A percentile compares a stretch with the other conserved stretches of the same genome.
phyloP scores from a whole-genome alignment of 2,113 vertebrate genomes.

The Phainopepla nitens region DNA sequence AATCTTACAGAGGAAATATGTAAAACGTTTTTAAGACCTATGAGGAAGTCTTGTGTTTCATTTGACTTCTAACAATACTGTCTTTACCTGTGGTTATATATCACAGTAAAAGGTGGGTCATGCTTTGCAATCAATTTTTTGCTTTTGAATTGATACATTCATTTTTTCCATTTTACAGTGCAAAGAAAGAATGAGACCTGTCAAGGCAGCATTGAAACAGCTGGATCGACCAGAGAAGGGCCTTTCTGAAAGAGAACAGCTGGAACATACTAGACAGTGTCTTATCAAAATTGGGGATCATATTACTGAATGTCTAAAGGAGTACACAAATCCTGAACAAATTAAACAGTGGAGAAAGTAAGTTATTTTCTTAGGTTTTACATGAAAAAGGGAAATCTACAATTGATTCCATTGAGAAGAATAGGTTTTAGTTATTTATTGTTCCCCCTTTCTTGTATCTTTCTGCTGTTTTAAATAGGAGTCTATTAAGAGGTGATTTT shows the following conservation, averaged over 20 bases:
- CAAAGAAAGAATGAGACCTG: slow-evolving; percentile 97
- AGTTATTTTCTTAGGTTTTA: slow-evolving; percentile 3
- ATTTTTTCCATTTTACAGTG: slow-evolving; percentile 75
- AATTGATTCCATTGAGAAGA: background rate
- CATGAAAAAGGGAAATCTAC: background rate
- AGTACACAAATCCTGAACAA: slow-evolving; percentile 92
- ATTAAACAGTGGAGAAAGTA: slow-evolving; percentile 99
- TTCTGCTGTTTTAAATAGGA: background rate
- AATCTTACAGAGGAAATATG: background rate
- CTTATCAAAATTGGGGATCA: slow-evolving; percentile 98
- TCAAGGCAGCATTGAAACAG: slow-evolving; percentile 96
- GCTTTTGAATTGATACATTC: background rate
- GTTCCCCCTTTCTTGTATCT: background rate
- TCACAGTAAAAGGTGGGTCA: background rate
- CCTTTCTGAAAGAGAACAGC: slow-evolving; percentile 95
- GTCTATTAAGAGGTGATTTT: background rate
- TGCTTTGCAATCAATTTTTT: background rate
- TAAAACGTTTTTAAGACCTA: background rate
- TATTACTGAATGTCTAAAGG: slow-evolving; percentile 96
- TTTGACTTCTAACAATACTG: background rate
- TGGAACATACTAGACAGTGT: slow-evolving; percentile 95
- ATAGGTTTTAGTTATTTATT: background rate
- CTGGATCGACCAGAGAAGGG: slow-evolving; percentile 96
- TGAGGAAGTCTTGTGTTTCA: background rate
- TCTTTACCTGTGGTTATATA: background rate